phyloP scores from a whole-genome alignment of 2,888 invertebrate genomes.

The Oscheius sp. region DNA sequence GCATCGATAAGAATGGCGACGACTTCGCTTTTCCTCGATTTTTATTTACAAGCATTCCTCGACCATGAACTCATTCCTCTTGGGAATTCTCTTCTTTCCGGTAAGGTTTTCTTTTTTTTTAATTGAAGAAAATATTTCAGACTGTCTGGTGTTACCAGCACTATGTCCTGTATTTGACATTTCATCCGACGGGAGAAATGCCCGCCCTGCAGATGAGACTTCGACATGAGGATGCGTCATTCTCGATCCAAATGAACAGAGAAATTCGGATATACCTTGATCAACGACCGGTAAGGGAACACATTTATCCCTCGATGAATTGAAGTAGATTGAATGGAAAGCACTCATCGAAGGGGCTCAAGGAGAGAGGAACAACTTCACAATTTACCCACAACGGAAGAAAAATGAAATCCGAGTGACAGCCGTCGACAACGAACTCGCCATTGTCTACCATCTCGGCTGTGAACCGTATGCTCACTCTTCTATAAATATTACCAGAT shows the following conservation, averaged over 20 bases:
- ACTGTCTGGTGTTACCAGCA: neutral
- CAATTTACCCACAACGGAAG: neutral
- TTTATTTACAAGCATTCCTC: too few relatives aligned
- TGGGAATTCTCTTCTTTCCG: too few relatives aligned
- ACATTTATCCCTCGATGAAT: neutral
- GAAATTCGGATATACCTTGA: conserved; percentile 7
- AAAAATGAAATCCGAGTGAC: neutral
- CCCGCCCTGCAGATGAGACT: conserved; percentile 4
- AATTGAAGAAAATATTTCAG: too few relatives aligned
- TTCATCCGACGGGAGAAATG: neutral
- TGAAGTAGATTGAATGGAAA: neutral
- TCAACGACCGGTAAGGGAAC: neutral
- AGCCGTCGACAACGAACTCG: neutral
- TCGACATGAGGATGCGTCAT: neutral
- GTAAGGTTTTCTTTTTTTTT: too few relatives aligned
- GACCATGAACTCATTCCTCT: too few relatives aligned
- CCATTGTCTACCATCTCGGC: neutral
- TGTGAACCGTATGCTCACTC: neutral
- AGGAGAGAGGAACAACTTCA: conserved; percentile 1
- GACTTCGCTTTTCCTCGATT: too few relatives aligned
- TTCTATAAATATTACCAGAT: neutral
- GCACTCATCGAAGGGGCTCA: conserved; percentile 1
- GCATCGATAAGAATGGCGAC: too few relatives aligned
- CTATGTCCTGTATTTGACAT: neutral
- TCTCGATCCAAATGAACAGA: neutral